phyloP scores from a whole-genome alignment of 2,113 vertebrate species.

The Leucopsar rothschildi region DNA sequence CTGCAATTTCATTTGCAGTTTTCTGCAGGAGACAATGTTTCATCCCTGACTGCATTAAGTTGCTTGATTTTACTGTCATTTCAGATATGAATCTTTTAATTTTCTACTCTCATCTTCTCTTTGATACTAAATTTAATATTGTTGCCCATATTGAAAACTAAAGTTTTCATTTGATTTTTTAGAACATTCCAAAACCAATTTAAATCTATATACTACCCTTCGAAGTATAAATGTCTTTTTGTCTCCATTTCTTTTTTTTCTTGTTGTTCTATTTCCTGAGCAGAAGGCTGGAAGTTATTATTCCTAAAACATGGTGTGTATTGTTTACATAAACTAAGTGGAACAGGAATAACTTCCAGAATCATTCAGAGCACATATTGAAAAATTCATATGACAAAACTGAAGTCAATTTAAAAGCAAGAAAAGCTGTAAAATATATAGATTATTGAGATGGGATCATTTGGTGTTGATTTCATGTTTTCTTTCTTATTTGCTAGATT shows the following conservation, averaged over 20 bases:
- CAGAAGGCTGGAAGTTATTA: not conserved
- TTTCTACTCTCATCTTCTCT: not conserved
- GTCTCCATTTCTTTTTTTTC: not conserved
- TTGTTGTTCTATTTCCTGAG: not conserved
- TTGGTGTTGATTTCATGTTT: not conserved
- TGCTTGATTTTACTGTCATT: not conserved
- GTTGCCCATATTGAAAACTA: not conserved
- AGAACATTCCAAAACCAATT: not conserved
- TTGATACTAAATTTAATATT: not conserved
- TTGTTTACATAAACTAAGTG: not conserved
- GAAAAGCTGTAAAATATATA: not conserved
- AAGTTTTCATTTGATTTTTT: not conserved
- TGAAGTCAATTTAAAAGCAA: not conserved
- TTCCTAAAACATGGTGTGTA: not conserved
- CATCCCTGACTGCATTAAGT: not conserved
- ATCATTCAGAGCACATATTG: not conserved
- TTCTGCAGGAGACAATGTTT: not conserved
- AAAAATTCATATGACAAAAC: not conserved
- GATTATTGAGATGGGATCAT: fast-evolving
- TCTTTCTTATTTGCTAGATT: not conserved
- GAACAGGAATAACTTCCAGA: not conserved
- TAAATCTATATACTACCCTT: not conserved
- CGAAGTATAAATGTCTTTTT: not conserved
- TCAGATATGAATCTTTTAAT: not conserved
- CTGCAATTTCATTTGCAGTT: not conserved